Conservation (phyloP, 2,113 vertebrate species). For the Trichechus manatus region DNA sequence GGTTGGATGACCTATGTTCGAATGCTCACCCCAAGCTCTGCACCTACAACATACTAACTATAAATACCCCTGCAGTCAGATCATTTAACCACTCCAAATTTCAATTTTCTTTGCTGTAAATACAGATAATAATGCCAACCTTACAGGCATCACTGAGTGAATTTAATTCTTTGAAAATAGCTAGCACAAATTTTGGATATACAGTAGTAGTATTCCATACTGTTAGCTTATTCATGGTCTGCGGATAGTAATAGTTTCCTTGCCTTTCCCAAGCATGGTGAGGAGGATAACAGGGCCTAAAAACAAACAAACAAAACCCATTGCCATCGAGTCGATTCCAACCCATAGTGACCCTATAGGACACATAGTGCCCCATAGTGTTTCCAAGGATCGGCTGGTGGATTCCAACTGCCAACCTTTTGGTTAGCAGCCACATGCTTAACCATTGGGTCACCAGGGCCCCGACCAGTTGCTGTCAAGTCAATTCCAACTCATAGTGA, state of each 20-base stretch:
- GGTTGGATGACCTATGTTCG: background rate
- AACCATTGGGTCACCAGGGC: no score
- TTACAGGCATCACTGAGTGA: background rate
- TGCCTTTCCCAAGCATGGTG: background rate
- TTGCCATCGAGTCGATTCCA: no score
- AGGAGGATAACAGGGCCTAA: background rate
- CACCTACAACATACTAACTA: background rate
- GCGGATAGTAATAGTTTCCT: background rate
- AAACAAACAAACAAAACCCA: no score
- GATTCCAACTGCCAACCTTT: no score
- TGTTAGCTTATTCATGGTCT: background rate
- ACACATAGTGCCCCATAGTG: no score
- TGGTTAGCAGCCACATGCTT: no score
- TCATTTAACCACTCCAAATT: background rate
- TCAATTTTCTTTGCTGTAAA: background rate
- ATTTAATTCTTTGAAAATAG: background rate
- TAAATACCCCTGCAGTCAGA: background rate
- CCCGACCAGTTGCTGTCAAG: no score
- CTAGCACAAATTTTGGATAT: background rate
- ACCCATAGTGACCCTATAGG: no score
- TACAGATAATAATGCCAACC: background rate
- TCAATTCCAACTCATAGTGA: no score
- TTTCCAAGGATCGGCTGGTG: no score
- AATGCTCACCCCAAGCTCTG: background rate
- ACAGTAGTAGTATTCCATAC: background rate